phyloP scores from a whole-genome alignment of 2,888 invertebrate species.

The Coecobrya sp. region DNA sequence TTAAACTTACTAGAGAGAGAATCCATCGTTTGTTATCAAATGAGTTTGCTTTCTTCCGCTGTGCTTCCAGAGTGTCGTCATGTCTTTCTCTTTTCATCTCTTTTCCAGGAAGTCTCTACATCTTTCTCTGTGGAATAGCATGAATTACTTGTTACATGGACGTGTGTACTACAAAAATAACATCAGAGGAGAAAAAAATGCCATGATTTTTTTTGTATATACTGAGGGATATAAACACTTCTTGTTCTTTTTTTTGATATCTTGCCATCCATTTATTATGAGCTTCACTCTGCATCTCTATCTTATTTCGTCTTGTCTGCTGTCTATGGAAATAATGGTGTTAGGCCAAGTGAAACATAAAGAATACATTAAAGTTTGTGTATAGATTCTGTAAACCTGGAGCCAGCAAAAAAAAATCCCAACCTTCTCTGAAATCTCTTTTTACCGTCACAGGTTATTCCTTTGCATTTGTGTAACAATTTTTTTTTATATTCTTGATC shows the following conservation, averaged over 20 bases:
- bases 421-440: too few species aligned
- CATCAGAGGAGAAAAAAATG: background rate
- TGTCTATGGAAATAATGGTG: background rate
- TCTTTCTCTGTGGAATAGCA: background rate
- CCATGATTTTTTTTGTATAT: background rate
- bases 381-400: background rate
- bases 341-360: conserved; percentile 14
- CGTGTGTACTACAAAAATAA: background rate
- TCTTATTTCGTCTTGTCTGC: background rate
- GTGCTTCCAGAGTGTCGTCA: background rate
- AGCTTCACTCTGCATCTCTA: background rate
- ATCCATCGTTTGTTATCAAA: conserved; percentile 39
- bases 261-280: background rate
- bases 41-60: background rate
- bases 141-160: conserved; percentile 22
- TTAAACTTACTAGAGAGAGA: background rate
- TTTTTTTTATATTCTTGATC: background rate
- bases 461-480: background rate
- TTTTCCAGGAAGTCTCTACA: background rate
- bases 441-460: background rate
- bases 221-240: background rate
- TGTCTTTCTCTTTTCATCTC: background rate
- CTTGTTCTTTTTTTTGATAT: background rate
- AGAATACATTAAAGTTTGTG: conserved; percentile 40
- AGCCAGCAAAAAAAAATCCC: conserved; percentile 32